Percentiles rank a stretch among this genome's conserved stretches.
Evolutionary conservation across 2,113 vertebrate species (phyloP).

Genomic region (Podarcis raffonei): DNA sequence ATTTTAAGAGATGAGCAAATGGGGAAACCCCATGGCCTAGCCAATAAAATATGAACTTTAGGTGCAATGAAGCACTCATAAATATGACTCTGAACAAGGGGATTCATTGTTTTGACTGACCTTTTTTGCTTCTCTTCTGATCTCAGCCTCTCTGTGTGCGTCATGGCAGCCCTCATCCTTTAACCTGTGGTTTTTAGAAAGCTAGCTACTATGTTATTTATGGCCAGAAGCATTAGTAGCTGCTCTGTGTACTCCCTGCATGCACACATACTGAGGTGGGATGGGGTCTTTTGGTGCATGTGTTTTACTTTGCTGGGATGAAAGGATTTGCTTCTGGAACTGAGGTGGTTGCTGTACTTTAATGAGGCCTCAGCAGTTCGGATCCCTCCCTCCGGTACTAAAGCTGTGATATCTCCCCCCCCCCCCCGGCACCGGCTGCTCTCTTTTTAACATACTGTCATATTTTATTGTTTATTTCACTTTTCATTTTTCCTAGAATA

Average conservation of each 20-base stretch:
- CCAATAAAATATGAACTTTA: slow-evolving; percentile 81
- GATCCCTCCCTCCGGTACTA: slow-evolving; percentile 41
- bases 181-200: slow-evolving; percentile 76
- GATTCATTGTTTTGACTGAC: slow-evolving; percentile 73
- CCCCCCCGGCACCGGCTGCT: background rate
- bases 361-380: slow-evolving; percentile 25
- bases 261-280: slow-evolving; percentile 32
- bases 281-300: background rate
- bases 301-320: slow-evolving; percentile 55
- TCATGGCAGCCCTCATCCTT: slow-evolving; percentile 76
- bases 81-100: slow-evolving; percentile 80
- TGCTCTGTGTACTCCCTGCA: slow-evolving; percentile 52
- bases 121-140: slow-evolving; percentile 73
- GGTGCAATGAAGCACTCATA: slow-evolving; percentile 79
- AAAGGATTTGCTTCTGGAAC: slow-evolving; percentile 60
- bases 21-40: slow-evolving; percentile 75
- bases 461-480: background rate
- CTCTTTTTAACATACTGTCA: background rate
- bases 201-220: slow-evolving; percentile 75
- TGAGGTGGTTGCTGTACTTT: slow-evolving; percentile 30
- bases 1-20: slow-evolving; percentile 84
- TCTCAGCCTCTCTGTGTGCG: slow-evolving; percentile 75
- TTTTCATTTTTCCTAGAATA: background rate
- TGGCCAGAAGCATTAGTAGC: slow-evolving; percentile 68
- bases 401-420: background rate